Evolutionary conservation across 1,140 invertebrate species (phyloP).

Genomic region (Trigoniulus corallinus): DNA sequence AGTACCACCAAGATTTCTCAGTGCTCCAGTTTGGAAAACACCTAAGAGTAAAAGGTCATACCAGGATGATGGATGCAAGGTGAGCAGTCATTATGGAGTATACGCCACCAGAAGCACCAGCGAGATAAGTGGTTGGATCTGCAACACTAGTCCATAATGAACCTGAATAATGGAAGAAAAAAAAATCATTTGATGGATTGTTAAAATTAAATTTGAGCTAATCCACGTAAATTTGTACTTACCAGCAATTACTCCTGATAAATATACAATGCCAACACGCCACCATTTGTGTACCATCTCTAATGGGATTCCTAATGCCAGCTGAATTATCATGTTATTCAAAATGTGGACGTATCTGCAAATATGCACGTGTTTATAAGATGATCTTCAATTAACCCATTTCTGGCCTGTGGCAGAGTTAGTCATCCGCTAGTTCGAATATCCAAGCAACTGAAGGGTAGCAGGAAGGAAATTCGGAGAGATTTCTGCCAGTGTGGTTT

Average conservation of each 20-base stretch:
- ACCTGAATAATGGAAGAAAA: constrained; percentile 24
- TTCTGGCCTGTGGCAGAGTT: too few relatives aligned
- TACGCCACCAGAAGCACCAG: constrained; percentile 89
- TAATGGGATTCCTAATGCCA: constrained; percentile 46
- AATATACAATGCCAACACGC: constrained; percentile 49
- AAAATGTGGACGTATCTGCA: constrained; percentile 32
- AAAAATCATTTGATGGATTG: constrained; percentile 11
- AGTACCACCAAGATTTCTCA: too few relatives aligned
- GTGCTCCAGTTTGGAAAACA: too few relatives aligned
- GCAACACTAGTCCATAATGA: constrained; percentile 63
- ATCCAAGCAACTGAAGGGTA: too few relatives aligned
- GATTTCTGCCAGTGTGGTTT: too few relatives aligned
- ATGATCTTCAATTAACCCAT: too few relatives aligned
- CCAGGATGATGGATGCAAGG: constrained; percentile 83
- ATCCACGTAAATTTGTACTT: constrained; percentile 27
- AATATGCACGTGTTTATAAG: too few relatives aligned
- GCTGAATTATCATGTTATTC: constrained; percentile 38
- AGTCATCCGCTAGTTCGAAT: too few relatives aligned
- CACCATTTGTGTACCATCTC: constrained; percentile 69
- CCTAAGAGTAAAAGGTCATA: constrained; percentile 25
- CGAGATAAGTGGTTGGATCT: constrained; percentile 68
- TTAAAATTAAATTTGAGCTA: constrained; percentile 25
- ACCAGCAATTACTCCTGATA: constrained; percentile 34
- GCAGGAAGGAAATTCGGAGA: too few relatives aligned
- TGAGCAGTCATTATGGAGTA: constrained; percentile 92